Evolutionary conservation across 2,888 invertebrate genomes (phyloP), one percentile per base, ranked within the genome.

Genomic region (Meandrusa payeni): DNA sequence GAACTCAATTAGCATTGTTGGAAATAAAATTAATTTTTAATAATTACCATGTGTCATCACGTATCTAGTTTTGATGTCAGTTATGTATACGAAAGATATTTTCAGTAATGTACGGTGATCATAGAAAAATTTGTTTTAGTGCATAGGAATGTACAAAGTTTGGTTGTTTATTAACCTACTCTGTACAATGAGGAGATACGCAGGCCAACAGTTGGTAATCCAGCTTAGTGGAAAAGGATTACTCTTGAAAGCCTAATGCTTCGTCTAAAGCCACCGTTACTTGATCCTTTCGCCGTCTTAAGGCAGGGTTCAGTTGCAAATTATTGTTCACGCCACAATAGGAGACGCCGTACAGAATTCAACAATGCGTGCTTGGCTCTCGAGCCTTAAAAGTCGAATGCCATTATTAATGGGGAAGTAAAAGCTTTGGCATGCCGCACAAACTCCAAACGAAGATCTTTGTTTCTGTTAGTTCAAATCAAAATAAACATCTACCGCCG

Each of bases 211-310:
- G 50, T 56, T 46, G 22, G 72, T 82, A 82, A 83, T 79, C 80
- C 80, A 67, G 78, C 77, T 80, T 78, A 75, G 69, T 61, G 67
- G 67, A 61, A 58, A 67, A 63, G 78, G 81, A 79, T 82, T 82
- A 81, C 71, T 64, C 56, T 62, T 69, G 70, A 71, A 76, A 70
- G 75, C 76, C 69, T 79, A 75, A 79, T 73, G 72, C 71, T 60
- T 59, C 65, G 61, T 58, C 59, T 58, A 60, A 68, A 66, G 62
- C 66, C 62, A 55, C 64, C 70, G 75, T 73, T 72, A 74, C 68
- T 69, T 76, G 73, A 79, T 78, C 73, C 72, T 57, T 64, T 56
- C 57, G 60, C 44, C 59, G 62, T 65, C 69, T 71, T 64, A 64
- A 52, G 44, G 62, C 54, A 54, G 59, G 70, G 66, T 71, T 69